Conservation (phyloP, 1,140 invertebrate genomes). For the Drosophila punjabiensis region DNA sequence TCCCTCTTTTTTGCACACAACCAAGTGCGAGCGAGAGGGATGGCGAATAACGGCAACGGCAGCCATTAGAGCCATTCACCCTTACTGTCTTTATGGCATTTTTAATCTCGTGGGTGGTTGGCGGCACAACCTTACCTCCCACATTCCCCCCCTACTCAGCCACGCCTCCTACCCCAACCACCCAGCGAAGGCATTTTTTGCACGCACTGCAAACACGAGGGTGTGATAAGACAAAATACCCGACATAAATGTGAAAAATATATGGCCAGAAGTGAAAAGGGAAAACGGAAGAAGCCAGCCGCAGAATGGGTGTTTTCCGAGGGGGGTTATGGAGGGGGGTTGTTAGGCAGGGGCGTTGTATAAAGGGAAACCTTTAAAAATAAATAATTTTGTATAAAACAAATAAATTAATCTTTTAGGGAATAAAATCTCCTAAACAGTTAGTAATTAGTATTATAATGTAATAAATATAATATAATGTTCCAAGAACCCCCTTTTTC, state of each 20-base stretch:
- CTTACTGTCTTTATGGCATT: constrained; percentile 84
- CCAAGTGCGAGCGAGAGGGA: constrained; percentile 37
- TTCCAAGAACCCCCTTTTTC: not conserved
- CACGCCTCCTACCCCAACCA: not conserved
- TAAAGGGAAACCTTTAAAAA: not conserved
- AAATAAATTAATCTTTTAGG: not conserved
- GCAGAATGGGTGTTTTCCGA: constrained; percentile 21
- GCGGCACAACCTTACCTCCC: constrained; percentile 36
- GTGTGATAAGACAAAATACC: constrained; percentile 84
- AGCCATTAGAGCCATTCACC: constrained; percentile 83
- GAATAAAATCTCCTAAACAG: not conserved
- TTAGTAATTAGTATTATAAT: not conserved
- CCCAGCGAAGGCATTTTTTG: constrained; percentile 67
- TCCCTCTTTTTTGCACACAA: constrained; percentile 25
- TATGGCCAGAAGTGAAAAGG: constrained; percentile 75
- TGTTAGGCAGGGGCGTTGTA: not conserved
- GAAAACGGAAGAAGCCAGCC: constrained; percentile 62
- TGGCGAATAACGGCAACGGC: constrained; percentile 69
- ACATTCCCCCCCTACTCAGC: constrained; percentile 6
- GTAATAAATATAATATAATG: not conserved
- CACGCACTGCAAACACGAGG: constrained; percentile 81
- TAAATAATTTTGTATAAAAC: not conserved
- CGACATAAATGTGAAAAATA: constrained; percentile 84
- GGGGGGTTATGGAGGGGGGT: not conserved
- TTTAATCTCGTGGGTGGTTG: constrained; percentile 82